Conservation (phyloP, 2,113 vertebrate species). For the Rhabdomys dilectus region DNA sequence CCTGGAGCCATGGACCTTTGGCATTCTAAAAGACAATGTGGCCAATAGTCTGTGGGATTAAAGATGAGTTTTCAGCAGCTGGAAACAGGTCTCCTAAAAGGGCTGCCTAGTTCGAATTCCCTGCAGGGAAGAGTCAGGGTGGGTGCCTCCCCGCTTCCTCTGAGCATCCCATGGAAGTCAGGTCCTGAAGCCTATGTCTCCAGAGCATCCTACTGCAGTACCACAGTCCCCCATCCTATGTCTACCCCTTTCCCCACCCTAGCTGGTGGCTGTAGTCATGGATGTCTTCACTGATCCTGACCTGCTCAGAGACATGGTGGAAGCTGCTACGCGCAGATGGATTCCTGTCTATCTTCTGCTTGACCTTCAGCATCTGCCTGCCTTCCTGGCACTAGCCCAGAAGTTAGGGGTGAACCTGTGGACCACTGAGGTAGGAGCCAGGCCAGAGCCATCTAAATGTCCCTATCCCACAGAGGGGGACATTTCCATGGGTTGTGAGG, state of each 20-base stretch:
- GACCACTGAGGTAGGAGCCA: conserved; percentile 79
- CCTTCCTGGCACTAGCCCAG: conserved; percentile 83
- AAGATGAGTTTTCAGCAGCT: neutral
- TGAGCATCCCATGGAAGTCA: accelerated
- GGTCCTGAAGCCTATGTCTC: neutral
- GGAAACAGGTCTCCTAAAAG: neutral
- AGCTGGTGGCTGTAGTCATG: conserved; percentile 93
- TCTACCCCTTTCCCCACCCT: neutral
- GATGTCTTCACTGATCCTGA: conserved; percentile 91
- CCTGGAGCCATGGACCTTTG: neutral
- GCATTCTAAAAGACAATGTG: too few species aligned
- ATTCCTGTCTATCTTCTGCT: conserved; percentile 93
- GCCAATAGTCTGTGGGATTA: neutral
- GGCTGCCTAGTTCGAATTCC: neutral
- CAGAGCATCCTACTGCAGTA: too few species aligned
- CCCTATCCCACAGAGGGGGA: too few species aligned
- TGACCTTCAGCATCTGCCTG: conserved; percentile 80
- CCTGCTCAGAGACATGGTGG: conserved; percentile 86
- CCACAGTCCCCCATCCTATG: neutral
- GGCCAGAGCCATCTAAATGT: neutral
- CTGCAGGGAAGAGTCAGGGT: too few species aligned
- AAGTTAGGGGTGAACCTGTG: conserved; percentile 81
- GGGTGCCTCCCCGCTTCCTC: neutral
- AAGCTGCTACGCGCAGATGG: conserved; percentile 84
- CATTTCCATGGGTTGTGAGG: neutral